Evolutionary conservation across 2,113 vertebrate species (phyloP).

Genomic region (Hystrix cristata): DNA sequence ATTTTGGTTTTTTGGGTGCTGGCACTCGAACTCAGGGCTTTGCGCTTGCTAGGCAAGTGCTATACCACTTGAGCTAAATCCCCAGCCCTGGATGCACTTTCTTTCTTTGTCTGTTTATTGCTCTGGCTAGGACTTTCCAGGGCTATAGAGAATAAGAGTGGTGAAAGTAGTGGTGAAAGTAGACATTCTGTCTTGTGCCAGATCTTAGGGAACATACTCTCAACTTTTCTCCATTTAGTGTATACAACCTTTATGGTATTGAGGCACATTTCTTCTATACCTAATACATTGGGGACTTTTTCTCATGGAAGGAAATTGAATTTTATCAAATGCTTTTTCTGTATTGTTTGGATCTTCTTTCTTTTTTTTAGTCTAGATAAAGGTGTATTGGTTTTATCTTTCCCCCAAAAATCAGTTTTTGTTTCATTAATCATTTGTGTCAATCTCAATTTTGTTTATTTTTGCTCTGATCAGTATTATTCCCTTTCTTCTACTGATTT

Average conservation of each 20-base stretch:
- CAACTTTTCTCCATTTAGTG: not conserved
- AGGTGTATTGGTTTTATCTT: not conserved
- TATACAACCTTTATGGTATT: not conserved
- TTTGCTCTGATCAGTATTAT: not conserved
- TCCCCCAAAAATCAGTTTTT: not conserved
- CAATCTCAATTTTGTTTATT: not conserved
- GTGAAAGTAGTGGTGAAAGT: not conserved
- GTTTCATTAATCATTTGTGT: not conserved
- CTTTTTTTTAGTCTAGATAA: not conserved
- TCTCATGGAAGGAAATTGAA: not conserved
- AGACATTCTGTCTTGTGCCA: not conserved
- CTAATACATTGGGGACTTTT: not conserved
- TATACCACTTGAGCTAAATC: no score
- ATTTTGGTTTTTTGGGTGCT: no score
- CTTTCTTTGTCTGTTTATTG: not conserved
- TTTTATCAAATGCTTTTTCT: not conserved
- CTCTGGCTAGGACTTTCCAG: not conserved
- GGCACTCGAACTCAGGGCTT: no score
- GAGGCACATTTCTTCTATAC: not conserved
- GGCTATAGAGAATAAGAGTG: not conserved
- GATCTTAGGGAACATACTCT: not conserved
- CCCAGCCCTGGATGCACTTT: not conserved
- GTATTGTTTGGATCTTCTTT: not conserved
- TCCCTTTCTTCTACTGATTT: not conserved
- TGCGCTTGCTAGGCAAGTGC: no score